These are phyloP conservation scores for Calidris pugnax DNA, from an alignment of 2,113 vertebrate species.

Conservation along the genomic window DNA sequence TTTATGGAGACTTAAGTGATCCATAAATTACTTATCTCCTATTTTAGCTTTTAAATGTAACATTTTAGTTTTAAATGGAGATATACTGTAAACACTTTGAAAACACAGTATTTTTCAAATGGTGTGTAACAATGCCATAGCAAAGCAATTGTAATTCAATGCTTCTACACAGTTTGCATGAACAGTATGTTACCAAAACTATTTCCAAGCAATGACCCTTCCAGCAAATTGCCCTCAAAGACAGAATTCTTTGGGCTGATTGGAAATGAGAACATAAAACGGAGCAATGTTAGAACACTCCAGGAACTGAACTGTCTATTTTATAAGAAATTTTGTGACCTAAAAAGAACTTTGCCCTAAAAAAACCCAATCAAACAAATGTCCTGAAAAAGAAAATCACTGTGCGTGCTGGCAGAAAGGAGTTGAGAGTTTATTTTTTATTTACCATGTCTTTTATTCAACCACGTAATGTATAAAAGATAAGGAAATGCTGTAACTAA, in stretches of 20 bases:
- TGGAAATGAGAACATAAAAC: background rate
- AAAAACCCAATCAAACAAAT: background rate
- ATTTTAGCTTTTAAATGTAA: background rate
- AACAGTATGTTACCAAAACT: background rate
- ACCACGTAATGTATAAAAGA: background rate
- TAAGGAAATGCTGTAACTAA: background rate
- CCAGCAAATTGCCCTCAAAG: background rate
- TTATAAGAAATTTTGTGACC: background rate
- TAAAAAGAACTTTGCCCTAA: background rate
- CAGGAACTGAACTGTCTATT: background rate
- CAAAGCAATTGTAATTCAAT: background rate
- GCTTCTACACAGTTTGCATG: background rate
- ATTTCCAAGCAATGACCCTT: background rate
- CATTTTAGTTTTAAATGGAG: background rate
- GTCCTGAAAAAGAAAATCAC: background rate
- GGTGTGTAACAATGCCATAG: background rate
- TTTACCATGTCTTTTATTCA: background rate
- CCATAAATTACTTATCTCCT: background rate
- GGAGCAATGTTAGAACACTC: background rate
- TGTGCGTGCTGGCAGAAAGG: background rate
- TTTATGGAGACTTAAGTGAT: background rate
- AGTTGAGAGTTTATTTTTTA: background rate
- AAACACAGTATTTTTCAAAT: background rate
- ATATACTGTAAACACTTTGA: background rate
- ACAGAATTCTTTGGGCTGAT: background rate